Base-by-base conservation (phyloP, 2,888 invertebrate species). In the Empis stercorea region DNA sequence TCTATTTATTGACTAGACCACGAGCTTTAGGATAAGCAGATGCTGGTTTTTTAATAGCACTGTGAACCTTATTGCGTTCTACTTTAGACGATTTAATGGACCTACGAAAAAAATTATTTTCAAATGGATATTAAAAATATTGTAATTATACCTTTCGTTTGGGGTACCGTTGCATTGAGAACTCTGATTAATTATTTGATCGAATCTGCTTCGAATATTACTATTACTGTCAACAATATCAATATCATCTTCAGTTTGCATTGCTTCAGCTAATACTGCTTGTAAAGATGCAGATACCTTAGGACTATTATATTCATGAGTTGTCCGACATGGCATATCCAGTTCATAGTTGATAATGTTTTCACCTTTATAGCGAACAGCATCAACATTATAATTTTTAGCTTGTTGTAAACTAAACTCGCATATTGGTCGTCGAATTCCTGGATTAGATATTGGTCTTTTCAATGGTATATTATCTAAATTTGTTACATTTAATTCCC, bases 361-460 rank as follows among this genome's bases (percentile, higher is more conserved):
- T 49, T 70, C 70, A 51, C 63, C 67, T 52, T 63, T 65, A 39
- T 63, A 70, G 34, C 70, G 65, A 36, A 67, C 50, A 0, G 65
- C 56, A 3, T 60, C 55, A 7, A 60, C 53, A 2, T 59, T 54
- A 52, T 60, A 65, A 5, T 60, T 58, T 50, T 67, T 68, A n/a
- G 65, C 59, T 55, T 66, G 60, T 50, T 65, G 58, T 44, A 67
- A 47, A 2, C 81, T 79, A 58, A 79, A 78, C 60, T 73, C 76
- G 34, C 70, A 80, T 48, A 79, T 71, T 17, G 82, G 80, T 50
- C 83, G 71, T 14, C 83, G n/a, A n/a, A n/a, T 73, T 37, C 80
- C 75, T 6, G 76, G 70, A 55, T 76, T 71, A 10, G 84, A 80
- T 27, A 78, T 72, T 0, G 86, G 86, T 43, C 86, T 75, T 58